Conservation (phyloP, 2,113 vertebrate genomes). For the Prionailurus viverrinus region DNA sequence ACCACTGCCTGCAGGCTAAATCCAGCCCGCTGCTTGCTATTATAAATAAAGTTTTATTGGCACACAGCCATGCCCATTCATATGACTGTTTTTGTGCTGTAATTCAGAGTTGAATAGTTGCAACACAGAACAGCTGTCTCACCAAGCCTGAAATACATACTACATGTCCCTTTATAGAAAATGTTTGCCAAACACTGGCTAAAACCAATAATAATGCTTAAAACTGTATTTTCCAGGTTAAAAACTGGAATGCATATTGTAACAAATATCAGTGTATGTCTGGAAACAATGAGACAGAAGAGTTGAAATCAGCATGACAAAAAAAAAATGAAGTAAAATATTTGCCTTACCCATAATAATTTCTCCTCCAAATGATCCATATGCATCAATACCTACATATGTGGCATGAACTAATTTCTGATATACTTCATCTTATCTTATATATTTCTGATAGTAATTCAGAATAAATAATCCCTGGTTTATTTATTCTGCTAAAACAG, state of each 20-base stretch:
- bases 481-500: slow-evolving; percentile 50
- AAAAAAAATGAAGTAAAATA: neutral
- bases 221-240: slow-evolving; percentile 13
- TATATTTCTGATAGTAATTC: neutral
- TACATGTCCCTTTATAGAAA: neutral
- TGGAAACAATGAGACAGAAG: slow-evolving; percentile 46
- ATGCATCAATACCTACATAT: neutral
- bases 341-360: slow-evolving; percentile 6
- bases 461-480: slow-evolving; percentile 18
- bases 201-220: neutral
- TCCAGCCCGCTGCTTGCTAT: neutral
- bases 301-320: slow-evolving; percentile 43
- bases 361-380: neutral
- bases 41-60: slow-evolving; percentile 32
- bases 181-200: neutral
- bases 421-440: slow-evolving; percentile 38
- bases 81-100: slow-evolving; percentile 8
- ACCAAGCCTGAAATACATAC: neutral
- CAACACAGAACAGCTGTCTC: neutral
- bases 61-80: neutral
- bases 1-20: neutral
- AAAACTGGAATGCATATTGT: slow-evolving; percentile 39
- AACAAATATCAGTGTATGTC: slow-evolving; percentile 8
- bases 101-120: neutral
- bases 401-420: slow-evolving; percentile 47